Evolutionary conservation across 2,113 vertebrate genomes (phyloP).

Genomic region (Odobenus rosmarus): DNA sequence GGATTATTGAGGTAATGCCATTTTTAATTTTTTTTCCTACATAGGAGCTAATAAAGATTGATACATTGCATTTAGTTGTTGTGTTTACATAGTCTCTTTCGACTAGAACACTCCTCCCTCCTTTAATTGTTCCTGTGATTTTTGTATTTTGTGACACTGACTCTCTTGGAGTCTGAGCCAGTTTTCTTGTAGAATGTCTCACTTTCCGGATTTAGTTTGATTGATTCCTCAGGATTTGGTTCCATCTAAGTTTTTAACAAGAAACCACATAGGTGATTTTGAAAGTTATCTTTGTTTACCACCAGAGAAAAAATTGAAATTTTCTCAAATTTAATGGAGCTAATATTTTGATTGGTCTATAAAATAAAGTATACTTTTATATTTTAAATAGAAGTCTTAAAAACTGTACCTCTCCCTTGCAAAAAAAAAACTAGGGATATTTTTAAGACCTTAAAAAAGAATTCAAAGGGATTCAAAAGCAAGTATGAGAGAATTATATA

Average conservation of each 20-base stretch:
- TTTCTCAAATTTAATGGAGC: background rate
- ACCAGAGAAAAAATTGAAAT: background rate
- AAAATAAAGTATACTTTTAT: background rate
- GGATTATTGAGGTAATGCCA: background rate
- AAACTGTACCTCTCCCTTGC: background rate
- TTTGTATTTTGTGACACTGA: background rate
- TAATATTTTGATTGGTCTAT: background rate
- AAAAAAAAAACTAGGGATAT: background rate
- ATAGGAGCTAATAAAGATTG: background rate
- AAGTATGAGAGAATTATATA: background rate
- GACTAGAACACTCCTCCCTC: background rate
- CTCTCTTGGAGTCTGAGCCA: background rate
- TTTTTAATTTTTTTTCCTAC: background rate
- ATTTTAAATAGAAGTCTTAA: background rate
- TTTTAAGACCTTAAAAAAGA: background rate
- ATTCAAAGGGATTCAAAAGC: background rate
- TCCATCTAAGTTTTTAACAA: background rate
- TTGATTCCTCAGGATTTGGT: background rate
- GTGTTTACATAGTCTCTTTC: background rate
- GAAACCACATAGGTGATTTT: background rate
- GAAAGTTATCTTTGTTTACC: background rate
- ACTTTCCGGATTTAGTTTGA: background rate
- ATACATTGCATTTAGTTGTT: background rate
- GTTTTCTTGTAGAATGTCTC: background rate
- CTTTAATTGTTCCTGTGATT: background rate